Evolutionary conservation across 2,797 vertebrate genomes (phyloP), one percentile per base, ranked within the genome.

Genomic region (Myripristis murdjan): DNA sequence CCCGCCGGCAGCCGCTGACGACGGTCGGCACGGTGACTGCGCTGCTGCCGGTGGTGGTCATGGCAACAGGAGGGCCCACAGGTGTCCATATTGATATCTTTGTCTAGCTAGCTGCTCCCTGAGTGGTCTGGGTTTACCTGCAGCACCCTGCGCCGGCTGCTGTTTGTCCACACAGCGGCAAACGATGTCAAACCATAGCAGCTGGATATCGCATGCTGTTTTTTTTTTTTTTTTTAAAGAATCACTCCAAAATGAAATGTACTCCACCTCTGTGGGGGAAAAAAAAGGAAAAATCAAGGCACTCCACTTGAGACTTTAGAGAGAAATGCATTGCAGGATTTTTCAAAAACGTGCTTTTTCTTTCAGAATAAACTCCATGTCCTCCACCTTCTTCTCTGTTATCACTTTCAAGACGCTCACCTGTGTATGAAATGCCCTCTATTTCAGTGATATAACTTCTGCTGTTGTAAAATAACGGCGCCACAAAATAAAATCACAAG

Each of bases 11-110:
- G 22, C 65, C 35, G 44, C 64, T 77, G 82, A 81, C 57, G 54
- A 48, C n/a, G 4, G 39, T 33, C 55, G 18, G 9, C 35, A 33
- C 43, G 10, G 47, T 6, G 49, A 55, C 47, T 58, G 52, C 41
- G 70, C 58, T 31, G 70, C 35, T 64, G 56, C 70, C 74, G 81
- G 37, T 55, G 77, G 89, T 88, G 74, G 80, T 72, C 84, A 86
- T 89, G 86, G 85, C 82, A 87, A 91, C 88, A 70, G 75, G 49
- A 69, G 59, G 63, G 33, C 78, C 81, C 73, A 77, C 88, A 87
- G 86, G 88, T 87, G 83, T 84, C 68, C 71, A 9, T 68, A 24
- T 63, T 80, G 81, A 86, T 79, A 49, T 79, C 80, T 75, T 26
- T 59, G 79, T 66, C 0, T 49, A 53, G 71, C 48, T 58, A 44